Percentiles rank a stretch among this genome's conserved stretches.
Evolutionary conservation across 2,888 invertebrate species (phyloP).

Genomic region (Liopterus haemorrhoidalis): DNA sequence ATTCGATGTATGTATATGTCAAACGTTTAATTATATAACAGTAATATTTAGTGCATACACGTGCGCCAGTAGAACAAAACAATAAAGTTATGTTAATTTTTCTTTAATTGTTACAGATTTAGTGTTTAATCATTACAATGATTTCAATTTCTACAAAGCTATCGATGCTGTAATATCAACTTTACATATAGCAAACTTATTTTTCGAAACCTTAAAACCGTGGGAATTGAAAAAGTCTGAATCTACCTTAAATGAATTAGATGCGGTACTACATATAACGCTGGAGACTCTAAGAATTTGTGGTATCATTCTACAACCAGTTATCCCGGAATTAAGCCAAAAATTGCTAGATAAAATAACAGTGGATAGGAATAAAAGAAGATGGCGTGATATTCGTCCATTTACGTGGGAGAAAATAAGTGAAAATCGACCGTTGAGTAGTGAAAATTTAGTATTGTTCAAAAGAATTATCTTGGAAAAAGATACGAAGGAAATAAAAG

Average conservation of each 20-base stretch:
- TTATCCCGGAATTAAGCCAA: constrained; percentile 68
- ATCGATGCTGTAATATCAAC: constrained; percentile 70
- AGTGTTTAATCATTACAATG: constrained; percentile 63
- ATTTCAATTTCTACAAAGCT: constrained; percentile 76
- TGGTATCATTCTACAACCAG: constrained; percentile 76
- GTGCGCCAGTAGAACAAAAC: background rate
- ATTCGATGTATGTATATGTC: no score
- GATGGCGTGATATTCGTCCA: constrained; percentile 48
- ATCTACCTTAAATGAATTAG: constrained; percentile 51
- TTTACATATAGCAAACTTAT: constrained; percentile 73
- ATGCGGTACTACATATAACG: constrained; percentile 72
- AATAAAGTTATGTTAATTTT: background rate
- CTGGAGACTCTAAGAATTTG: constrained; percentile 78
- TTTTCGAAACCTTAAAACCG: constrained; percentile 80
- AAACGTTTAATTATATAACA: constrained; percentile 3
- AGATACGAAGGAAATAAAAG: constrained; percentile 16
- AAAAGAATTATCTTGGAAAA: constrained; percentile 37
- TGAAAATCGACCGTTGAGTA: constrained; percentile 33
- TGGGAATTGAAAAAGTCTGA: constrained; percentile 74
- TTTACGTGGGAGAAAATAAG: constrained; percentile 35
- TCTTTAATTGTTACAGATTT: constrained; percentile 46
- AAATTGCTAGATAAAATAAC: constrained; percentile 65
- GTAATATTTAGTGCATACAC: background rate
- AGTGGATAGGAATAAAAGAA: constrained; percentile 45
- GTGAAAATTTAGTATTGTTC: constrained; percentile 38